Percentiles rank a stretch among this genome's conserved stretches.
These are phyloP conservation scores for Colletes collaris DNA, from an alignment of 2,888 invertebrate genomes.

Conservation along the genomic window DNA sequence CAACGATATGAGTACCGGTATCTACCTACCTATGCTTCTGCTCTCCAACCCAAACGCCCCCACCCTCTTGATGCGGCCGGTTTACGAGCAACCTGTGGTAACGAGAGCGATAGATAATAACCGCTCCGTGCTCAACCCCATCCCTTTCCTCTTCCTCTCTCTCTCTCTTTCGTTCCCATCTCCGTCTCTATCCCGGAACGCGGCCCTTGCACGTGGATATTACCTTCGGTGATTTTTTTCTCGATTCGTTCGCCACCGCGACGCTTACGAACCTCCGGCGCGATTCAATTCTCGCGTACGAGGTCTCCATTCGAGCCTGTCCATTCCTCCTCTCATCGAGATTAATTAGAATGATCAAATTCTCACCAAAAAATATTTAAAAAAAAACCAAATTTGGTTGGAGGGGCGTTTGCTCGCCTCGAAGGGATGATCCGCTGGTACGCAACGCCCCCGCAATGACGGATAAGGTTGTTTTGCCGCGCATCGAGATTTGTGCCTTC, in stretches of 20 bases:
- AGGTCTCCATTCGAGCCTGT: too few relatives aligned
- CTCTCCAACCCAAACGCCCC: slow-evolving; percentile 74
- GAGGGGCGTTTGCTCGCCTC: too few relatives aligned
- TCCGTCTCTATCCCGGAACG: slow-evolving; percentile 23
- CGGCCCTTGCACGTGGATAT: slow-evolving; percentile 29
- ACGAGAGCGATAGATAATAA: slow-evolving; percentile 84
- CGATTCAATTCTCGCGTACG: slow-evolving; percentile 6
- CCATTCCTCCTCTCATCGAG: too few relatives aligned
- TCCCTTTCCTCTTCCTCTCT: slow-evolving; percentile 49
- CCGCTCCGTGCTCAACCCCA: slow-evolving; percentile 79
- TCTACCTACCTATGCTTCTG: slow-evolving; percentile 76
- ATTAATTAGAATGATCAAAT: too few relatives aligned
- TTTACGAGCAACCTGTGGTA: slow-evolving; percentile 84
- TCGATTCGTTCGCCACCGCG: slow-evolving; percentile 24
- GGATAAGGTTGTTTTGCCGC: slow-evolving; percentile 38
- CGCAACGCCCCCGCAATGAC: slow-evolving; percentile 6
- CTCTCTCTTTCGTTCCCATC: slow-evolving; percentile 43
- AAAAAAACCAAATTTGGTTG: too few relatives aligned
- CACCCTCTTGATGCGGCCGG: slow-evolving; percentile 81
- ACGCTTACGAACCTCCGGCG: not conserved
- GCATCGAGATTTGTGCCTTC: slow-evolving; percentile 61
- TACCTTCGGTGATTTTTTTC: slow-evolving; percentile 43
- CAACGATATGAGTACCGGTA: slow-evolving; percentile 74
- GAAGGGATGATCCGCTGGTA: too few relatives aligned
- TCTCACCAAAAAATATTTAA: too few relatives aligned